Evolutionary conservation across 2,888 invertebrate species (phyloP), one percentile per base, ranked within the genome.

Genomic region (Drosophila ezoana): DNA sequence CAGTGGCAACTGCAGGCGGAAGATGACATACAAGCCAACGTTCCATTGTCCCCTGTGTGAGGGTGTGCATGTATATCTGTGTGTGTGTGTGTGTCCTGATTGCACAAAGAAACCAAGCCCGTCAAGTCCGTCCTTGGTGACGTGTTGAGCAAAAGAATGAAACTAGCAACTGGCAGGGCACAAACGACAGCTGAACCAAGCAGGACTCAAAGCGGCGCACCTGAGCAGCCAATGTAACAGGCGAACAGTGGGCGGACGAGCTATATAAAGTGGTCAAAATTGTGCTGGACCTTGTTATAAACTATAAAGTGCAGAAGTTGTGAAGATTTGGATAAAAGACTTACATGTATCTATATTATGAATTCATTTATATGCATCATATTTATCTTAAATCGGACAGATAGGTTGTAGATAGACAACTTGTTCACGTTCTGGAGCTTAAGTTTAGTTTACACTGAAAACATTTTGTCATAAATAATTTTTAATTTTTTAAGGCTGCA

Each of bases 91-190:
- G 52, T 44, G 37, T 49, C 53, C 66, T 83, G 88, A 83, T 83
- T 88, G 83, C 72, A 88, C 82, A 83, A 83, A 83, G 85, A 67
- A 78, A 53, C 37, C 63, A 54, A 74, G 70, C 83, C 72, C 72
- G 83, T 76, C 80, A 82, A 86, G 72, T 82, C 86, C 88, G 72
- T 82, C 86, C 88, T 86, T 86, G 79, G 86, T 85, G 82, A 82
- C 83, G 86, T 86, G 86, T 69, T 74, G 73, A 83, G 64, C 70
- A 58, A 82, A 87, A 79, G 86, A 86, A 86, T 73, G 67, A 70
- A 79, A 65, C 71, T 65, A 73, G 72, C 69, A 71, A 61, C 83
- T 67, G 57, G 44, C 66, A 64, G 65, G 62, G 48, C 76, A 58
- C 53, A 33, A 72, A 37, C 41, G 53, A 20, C 58, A 63, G 57